These are phyloP conservation scores for Cryptocephalus moraei DNA, from an alignment of 2,888 invertebrate genomes.

Conservation along the genomic window DNA sequence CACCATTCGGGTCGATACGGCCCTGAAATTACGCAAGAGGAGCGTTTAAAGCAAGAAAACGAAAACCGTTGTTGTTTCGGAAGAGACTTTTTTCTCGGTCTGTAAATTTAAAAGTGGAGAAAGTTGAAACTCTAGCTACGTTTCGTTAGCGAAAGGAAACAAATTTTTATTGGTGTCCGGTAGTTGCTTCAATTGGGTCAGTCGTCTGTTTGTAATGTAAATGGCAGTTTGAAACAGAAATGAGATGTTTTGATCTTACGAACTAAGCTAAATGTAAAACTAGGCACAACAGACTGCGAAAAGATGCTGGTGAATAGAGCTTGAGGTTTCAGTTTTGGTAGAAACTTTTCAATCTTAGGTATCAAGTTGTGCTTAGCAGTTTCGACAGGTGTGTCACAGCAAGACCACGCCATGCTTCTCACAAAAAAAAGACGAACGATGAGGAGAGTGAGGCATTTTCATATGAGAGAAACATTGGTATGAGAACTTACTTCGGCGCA, in stretches of 20 bases:
- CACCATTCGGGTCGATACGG: conserved; percentile 79
- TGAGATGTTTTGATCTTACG: not conserved
- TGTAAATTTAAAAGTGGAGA: no score
- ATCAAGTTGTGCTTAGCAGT: not conserved
- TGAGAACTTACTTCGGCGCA: conserved; percentile 71
- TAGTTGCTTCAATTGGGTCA: not conserved
- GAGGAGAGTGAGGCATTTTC: not conserved
- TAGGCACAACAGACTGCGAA: not conserved
- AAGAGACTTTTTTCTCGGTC: no score
- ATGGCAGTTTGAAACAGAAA: not conserved
- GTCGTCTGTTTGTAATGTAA: not conserved
- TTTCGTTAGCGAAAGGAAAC: not conserved
- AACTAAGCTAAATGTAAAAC: no score
- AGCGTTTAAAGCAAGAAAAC: not conserved
- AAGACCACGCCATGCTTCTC: conserved; percentile 16
- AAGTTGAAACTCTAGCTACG: not conserved
- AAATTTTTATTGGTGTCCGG: no score
- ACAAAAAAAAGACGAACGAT: not conserved
- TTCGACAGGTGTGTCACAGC: conserved; percentile 11
- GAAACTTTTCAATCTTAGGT: not conserved
- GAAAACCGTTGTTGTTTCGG: not conserved
- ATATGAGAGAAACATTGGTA: not conserved
- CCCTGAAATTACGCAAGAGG: conserved; percentile 42
- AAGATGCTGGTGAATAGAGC: not conserved
- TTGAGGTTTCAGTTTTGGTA: not conserved